Conservation (phyloP, 2,888 invertebrate species). For the Cephus spinipes region DNA sequence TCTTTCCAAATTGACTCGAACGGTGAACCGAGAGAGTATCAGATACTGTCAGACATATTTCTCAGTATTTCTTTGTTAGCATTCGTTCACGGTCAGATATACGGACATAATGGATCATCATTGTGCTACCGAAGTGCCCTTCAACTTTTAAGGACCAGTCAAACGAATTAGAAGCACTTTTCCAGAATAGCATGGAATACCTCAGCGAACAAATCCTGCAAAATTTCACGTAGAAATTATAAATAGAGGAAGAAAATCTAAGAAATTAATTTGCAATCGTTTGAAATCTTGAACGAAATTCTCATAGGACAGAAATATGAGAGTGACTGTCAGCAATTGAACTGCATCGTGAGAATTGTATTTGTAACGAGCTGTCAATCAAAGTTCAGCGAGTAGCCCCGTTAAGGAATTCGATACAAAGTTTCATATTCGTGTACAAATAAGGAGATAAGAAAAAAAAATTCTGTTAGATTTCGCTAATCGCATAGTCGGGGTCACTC, state of each 20-base stretch:
- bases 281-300: no score
- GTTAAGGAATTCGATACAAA: background rate
- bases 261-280: background rate
- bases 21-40: background rate
- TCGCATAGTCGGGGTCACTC: background rate
- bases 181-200: background rate
- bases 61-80: background rate
- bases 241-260: background rate
- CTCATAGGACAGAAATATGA: background rate
- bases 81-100: background rate
- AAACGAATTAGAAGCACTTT: background rate
- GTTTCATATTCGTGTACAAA: background rate
- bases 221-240: no score
- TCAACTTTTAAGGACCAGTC: background rate
- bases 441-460: background rate
- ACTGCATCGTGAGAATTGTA: background rate
- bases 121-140: background rate
- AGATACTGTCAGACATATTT: background rate
- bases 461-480: background rate
- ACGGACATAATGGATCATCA: background rate
- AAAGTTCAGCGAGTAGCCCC: background rate
- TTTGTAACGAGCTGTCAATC: background rate
- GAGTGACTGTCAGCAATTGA: background rate
- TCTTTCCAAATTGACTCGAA: background rate
- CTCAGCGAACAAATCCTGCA: background rate